phyloP scores from a whole-genome alignment of 2,113 vertebrate species.

The Hymenochirus boettgeri region DNA sequence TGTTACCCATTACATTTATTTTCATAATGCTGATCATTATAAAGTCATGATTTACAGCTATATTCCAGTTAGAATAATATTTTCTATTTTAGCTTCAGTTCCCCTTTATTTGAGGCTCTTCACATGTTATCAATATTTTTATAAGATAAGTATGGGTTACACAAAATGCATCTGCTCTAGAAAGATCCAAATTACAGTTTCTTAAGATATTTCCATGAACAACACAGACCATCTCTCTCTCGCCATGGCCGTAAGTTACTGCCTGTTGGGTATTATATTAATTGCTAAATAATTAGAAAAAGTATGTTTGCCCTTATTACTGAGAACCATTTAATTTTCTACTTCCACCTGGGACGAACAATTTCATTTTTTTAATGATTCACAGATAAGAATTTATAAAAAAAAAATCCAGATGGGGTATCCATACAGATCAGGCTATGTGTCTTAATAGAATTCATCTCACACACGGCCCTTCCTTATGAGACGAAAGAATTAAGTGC shows the following conservation, averaged over 20 bases:
- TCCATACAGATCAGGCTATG: conserved; percentile 34
- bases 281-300: conserved; percentile 44
- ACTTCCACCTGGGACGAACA: conserved; percentile 43
- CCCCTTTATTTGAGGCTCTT: no score
- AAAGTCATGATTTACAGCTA: no score
- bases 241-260: conserved; percentile 38
- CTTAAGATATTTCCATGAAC: conserved; percentile 33
- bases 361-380: conserved; percentile 42
- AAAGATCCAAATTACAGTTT: no score
- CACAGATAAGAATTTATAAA: conserved; percentile 39
- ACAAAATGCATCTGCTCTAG: no score
- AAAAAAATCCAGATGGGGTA: conserved; percentile 40
- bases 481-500: conserved; percentile 22
- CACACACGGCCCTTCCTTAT: neutral
- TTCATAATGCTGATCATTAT: no score
- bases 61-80: no score
- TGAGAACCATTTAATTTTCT: conserved; percentile 42
- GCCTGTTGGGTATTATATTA: conserved; percentile 44
- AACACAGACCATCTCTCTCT: conserved; percentile 29
- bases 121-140: no score
- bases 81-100: no score
- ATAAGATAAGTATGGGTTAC: no score
- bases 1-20: no score
- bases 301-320: conserved; percentile 44
- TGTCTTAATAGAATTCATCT: neutral